A percentile compares a stretch with the other conserved stretches of the same genome.
phyloP scores from a whole-genome alignment of 2,797 vertebrate genomes.

The Hypotaenidia philippensis region DNA sequence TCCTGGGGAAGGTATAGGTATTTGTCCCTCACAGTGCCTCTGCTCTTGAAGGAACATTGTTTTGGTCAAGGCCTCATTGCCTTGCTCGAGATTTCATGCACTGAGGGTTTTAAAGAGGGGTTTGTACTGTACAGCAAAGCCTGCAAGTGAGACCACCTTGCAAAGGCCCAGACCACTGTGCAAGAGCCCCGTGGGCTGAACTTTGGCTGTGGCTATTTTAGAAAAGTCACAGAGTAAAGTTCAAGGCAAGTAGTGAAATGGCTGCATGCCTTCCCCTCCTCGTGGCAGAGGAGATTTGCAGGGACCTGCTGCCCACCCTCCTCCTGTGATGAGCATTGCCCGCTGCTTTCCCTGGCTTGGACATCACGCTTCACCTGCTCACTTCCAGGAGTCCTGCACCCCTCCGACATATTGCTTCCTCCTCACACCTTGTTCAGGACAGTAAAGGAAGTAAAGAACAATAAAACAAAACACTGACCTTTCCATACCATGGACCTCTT shows the following conservation, averaged over 20 bases:
- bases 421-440: neutral
- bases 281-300: rapidly evolving
- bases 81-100: neutral
- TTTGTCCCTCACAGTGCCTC: neutral
- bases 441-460: neutral
- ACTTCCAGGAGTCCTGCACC: neutral
- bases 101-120: neutral
- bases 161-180: neutral
- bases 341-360: neutral
- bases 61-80: neutral
- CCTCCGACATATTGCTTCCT: neutral
- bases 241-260: neutral
- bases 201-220: neutral
- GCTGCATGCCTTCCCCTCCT: neutral
- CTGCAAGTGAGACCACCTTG: neutral
- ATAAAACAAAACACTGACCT: neutral
- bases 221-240: neutral
- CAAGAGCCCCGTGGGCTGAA: neutral
- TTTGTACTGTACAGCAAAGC: neutral
- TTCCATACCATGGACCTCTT: neutral
- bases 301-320: neutral
- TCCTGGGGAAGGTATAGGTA: neutral
- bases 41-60: neutral
- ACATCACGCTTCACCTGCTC: rapidly evolving
- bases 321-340: neutral